Conservation (phyloP, 1,140 invertebrate genomes). For the Magallana angulata region DNA sequence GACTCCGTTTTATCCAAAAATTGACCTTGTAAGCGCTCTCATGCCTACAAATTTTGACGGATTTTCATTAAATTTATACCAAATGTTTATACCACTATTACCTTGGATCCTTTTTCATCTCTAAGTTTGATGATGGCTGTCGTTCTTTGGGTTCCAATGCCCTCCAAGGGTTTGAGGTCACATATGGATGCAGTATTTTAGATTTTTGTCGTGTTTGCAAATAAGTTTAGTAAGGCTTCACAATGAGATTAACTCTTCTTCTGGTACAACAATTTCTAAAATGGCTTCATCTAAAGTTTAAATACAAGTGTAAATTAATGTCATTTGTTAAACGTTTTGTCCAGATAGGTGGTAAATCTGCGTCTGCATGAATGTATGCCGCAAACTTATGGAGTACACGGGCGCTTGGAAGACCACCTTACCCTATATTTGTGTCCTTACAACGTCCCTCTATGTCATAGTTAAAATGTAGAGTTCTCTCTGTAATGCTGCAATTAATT, state of each 20-base stretch:
- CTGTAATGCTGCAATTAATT: not conserved
- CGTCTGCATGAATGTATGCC: not conserved
- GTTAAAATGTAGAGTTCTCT: not conserved
- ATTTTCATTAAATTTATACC: too few species aligned
- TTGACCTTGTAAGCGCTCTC: too few species aligned
- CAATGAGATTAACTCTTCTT: slow-evolving; percentile 11
- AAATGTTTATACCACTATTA: too few species aligned
- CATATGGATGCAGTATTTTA: not conserved
- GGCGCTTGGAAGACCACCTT: not conserved
- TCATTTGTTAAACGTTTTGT: slow-evolving; percentile 3
- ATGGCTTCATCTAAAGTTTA: not conserved
- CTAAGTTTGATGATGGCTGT: not conserved
- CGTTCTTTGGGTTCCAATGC: not conserved
- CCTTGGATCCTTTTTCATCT: too few species aligned
- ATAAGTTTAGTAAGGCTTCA: not conserved
- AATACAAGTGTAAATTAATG: not conserved
- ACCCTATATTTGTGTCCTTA: not conserved
- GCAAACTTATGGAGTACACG: not conserved
- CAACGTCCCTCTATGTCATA: not conserved
- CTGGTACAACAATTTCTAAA: not conserved
- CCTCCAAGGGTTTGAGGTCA: not conserved
- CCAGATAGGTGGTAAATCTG: slow-evolving; percentile 13
- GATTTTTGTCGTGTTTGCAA: not conserved
- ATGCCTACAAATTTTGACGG: too few species aligned
- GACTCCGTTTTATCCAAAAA: too few species aligned